These are phyloP conservation scores for Augochlora pura DNA, from an alignment of 1,140 invertebrate genomes.

Conservation along the genomic window DNA sequence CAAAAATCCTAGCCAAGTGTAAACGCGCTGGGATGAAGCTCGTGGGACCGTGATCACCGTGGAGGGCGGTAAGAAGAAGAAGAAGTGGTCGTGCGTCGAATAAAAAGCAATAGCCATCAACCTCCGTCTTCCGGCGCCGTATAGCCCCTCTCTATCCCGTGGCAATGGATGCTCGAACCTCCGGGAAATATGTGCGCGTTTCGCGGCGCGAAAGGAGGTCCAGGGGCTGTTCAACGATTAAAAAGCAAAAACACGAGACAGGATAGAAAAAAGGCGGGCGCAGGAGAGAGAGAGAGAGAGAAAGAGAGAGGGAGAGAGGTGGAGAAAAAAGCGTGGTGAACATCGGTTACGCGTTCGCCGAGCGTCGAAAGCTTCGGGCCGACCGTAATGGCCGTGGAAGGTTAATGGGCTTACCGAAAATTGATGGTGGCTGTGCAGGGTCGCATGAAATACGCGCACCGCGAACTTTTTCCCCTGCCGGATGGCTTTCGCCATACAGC, in stretches of 20 bases:
- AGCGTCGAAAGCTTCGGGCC: slow-evolving; percentile 53
- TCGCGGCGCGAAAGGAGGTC: neutral
- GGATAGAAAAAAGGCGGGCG: slow-evolving; percentile 39
- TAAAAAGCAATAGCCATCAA: slow-evolving; percentile 1
- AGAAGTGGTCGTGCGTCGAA: neutral
- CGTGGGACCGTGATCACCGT: neutral
- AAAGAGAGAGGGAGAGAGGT: too few species aligned
- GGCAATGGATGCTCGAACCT: neutral
- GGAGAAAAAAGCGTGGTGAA: slow-evolving; percentile 50
- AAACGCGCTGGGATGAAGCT: neutral
- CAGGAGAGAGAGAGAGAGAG: too few species aligned
- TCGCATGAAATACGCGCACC: slow-evolving; percentile 66
- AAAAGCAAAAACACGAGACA: slow-evolving; percentile 20
- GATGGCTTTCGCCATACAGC: slow-evolving; percentile 13
- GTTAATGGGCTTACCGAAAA: slow-evolving; percentile 77
- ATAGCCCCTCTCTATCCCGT: neutral
- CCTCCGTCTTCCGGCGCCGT: neutral
- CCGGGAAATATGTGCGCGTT: neutral
- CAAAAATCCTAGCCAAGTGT: too few species aligned
- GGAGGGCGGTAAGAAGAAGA: too few species aligned
- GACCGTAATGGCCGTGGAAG: slow-evolving; percentile 54
- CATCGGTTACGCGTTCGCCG: slow-evolving; percentile 63
- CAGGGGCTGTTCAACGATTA: slow-evolving; percentile 18
- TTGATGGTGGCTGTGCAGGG: slow-evolving; percentile 69
- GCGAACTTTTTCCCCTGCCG: slow-evolving; percentile 43